These are phyloP conservation scores for Chirona hameri DNA, from an alignment of 2,888 invertebrate species.

Conservation along the genomic window DNA sequence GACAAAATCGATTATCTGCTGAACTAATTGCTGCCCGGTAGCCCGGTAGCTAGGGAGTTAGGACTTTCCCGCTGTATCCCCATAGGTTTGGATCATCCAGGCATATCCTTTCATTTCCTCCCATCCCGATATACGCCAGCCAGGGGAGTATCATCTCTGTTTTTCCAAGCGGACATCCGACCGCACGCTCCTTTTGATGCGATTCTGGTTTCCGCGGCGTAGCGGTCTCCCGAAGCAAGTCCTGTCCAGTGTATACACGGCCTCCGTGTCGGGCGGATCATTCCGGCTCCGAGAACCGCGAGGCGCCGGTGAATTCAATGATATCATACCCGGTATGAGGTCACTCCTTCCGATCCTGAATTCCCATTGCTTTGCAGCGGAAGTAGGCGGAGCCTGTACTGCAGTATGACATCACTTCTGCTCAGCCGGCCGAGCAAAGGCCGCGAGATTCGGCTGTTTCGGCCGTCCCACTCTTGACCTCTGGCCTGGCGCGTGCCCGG, in stretches of 20 bases:
- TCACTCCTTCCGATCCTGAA: slow-evolving; percentile 4
- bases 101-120: no score
- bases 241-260: neutral
- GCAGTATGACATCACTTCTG: neutral
- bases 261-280: no score
- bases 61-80: no score
- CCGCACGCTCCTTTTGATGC: neutral
- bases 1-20: no score
- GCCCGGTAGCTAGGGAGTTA: no score
- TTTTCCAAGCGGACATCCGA: neutral
- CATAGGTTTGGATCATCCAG: no score
- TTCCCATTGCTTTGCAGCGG: slow-evolving; percentile 5
- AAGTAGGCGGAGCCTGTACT: neutral
- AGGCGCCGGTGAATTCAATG: slow-evolving; percentile 10
- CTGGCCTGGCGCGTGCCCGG: neutral
- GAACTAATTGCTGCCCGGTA: no score
- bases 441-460: neutral
- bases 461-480: neutral
- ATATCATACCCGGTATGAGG: neutral
- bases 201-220: neutral
- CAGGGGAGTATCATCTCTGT: no score
- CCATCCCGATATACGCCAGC: no score
- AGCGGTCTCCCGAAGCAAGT: neutral
- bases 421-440: neutral
- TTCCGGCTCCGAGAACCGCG: neutral